Evolutionary conservation across 2,888 invertebrate genomes (phyloP).

Genomic region (Lasioglossum zephyrum): DNA sequence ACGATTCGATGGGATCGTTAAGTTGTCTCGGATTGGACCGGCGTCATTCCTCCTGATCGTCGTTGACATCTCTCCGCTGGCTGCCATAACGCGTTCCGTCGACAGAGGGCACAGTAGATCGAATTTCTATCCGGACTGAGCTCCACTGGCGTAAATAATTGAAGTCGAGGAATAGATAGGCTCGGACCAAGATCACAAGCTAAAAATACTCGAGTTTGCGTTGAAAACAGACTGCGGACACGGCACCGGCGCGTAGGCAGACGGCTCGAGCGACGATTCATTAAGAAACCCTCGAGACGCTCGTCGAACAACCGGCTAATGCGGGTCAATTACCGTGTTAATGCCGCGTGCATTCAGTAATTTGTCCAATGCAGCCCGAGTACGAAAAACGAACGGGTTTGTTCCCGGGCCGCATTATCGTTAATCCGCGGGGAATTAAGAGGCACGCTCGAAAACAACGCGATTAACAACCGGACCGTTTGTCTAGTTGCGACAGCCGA

Average conservation of each 20-base stretch:
- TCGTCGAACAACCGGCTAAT: slow-evolving; percentile 36
- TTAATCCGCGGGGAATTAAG: slow-evolving; percentile 21
- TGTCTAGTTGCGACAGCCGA: neutral
- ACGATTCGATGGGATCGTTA: neutral
- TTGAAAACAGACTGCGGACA: neutral
- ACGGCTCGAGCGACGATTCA: slow-evolving; percentile 24
- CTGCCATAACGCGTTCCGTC: neutral
- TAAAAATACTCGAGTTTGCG: slow-evolving; percentile 18
- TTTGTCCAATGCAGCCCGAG: slow-evolving; percentile 12
- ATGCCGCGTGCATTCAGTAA: slow-evolving; percentile 28
- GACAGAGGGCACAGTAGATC: neutral
- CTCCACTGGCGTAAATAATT: neutral
- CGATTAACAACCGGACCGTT: neutral
- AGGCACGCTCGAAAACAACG: neutral
- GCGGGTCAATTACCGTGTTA: slow-evolving; percentile 36
- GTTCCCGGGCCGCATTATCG: slow-evolving; percentile 11
- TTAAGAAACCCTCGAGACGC: slow-evolving; percentile 45
- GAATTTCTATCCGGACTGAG: neutral
- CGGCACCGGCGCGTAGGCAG: neutral
- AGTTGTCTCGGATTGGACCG: neutral
- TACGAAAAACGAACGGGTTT: slow-evolving; percentile 4
- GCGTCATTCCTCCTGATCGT: neutral
- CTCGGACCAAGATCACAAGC: slow-evolving; percentile 4
- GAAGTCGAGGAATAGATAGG: neutral
- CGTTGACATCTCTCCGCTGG: neutral